Evolutionary conservation across 1,140 invertebrate genomes (phyloP), one percentile per base, ranked within the genome.

Genomic region (Dysdera silvatica): DNA sequence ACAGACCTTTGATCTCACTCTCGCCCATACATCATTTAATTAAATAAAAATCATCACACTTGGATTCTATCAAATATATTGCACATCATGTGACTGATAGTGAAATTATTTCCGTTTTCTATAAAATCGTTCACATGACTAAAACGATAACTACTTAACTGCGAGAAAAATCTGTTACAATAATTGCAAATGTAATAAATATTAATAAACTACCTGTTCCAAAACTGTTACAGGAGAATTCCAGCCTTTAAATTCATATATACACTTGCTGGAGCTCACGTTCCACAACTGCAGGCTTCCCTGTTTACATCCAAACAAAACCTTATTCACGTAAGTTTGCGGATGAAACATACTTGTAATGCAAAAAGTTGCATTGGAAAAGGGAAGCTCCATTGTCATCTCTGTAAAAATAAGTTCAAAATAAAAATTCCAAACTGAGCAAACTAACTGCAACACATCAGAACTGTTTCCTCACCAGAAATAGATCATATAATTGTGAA

Each of bases 281-380:
- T 98, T 98, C 89, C 91, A 94, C 47, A 98, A 75, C 70, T 96
- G 90, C 61, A 98, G 67, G 67, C 35, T 74, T 0, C 95, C 95
- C 75, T 97, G 89, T 54, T 85, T 80, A 69, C 91, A 95, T 14
- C 88, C 95, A 48, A 98, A 75, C n/a, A 98, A 74, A 48, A 98
- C 83, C 79, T 98, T 98, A 74, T 98, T 97, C 2, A 94, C 74
- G 73, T 98, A 98, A 0, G 94, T 94, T 45, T 81, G 84, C 2
- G 94, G 95, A 81, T 98, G 95, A 48, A 87, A 78, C 2, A 95
- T 65, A 0, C 86, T 79, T 0, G 87, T 85, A 12, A 96, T 85
- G 70, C 84, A 78, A 73, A 96, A 95, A 16, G 75, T 74, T 0
- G 81, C 74, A n/a, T 80, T n/a, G n/a, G n/a, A n/a, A 31, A 63